Evolutionary conservation across 2,797 vertebrate species (phyloP).

Genomic region (Lemur catta): DNA sequence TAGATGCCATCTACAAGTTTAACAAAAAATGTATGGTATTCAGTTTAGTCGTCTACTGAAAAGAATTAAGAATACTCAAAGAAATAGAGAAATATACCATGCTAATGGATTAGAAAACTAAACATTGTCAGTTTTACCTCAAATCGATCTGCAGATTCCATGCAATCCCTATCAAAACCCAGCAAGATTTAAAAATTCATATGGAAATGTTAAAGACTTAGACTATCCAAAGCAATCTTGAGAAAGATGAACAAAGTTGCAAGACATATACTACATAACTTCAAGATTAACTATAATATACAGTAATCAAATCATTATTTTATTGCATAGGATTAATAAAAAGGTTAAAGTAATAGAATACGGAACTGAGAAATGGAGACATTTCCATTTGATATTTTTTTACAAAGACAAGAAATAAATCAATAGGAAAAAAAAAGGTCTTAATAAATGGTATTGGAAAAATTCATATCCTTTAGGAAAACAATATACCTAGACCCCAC

Average conservation of each 20-base stretch:
- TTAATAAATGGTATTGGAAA: not conserved
- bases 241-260: not conserved
- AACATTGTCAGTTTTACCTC: not conserved
- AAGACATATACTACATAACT: not conserved
- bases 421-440: not conserved
- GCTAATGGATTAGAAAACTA: not conserved
- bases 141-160: not conserved
- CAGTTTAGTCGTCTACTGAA: not conserved
- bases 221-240: not conserved
- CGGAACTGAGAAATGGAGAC: not conserved
- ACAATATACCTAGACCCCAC: not conserved
- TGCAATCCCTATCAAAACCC: not conserved
- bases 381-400: not conserved
- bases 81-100: not conserved
- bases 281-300: not conserved
- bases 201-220: not conserved
- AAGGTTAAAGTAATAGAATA: not conserved
- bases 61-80: not conserved
- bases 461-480: not conserved
- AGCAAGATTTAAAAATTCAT: not conserved
- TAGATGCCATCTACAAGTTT: not conserved
- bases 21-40: not conserved
- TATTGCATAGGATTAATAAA: not conserved
- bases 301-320: not conserved
- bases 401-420: not conserved